Base-by-base conservation (phyloP, 1,140 invertebrate species). In the Triops longicaudatus region DNA sequence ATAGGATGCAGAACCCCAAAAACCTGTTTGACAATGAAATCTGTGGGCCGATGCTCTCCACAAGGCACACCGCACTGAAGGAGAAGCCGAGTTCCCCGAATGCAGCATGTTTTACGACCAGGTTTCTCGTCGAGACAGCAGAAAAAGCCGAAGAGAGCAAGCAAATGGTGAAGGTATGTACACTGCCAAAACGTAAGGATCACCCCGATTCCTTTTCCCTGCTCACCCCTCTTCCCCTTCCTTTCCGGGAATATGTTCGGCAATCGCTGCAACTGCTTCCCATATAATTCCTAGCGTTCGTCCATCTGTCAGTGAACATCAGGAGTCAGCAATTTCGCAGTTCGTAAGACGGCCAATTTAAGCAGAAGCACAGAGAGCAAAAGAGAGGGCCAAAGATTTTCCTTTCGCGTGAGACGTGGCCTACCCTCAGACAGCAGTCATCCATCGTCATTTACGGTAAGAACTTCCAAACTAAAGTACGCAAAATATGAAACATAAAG, bases 201-300 rank as follows among this genome's bases (percentile, higher is more conserved):
- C 31, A 37, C 31, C 31, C 31, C 31, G 31, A 37, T 37, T 37
- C 31, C 31, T 7, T 37, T 37, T 37, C 2, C 10, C 50, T 63
- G 50, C 50, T 14, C 50, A 17, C 3, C 44, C 50, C 50, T 22
- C 50, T 17, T 12, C 6, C 50, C 17, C 50, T n/a, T 17, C 17
- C 7, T 63, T 63, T 63, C 50, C 17, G 50, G 50, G 50, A 22
- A 63, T n/a, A 63, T 63, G 50, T 63, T 63, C 50, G n/a, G 2
- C 50, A 63, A 63, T 63, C 50, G 50, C 7, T 63, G 50, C 50
- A 63, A 63, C n/a, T 63, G 50, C 50, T 63, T 63, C 50, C 50
- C 50, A 63, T 63, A 63, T 63, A 63, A 63, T 63, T 63, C 50
- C 50, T 63, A 63, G 50, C 17, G 22, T 22, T 63, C 50, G 50